Conservation (phyloP, 2,888 invertebrate species). For the Andrena fulva region DNA sequence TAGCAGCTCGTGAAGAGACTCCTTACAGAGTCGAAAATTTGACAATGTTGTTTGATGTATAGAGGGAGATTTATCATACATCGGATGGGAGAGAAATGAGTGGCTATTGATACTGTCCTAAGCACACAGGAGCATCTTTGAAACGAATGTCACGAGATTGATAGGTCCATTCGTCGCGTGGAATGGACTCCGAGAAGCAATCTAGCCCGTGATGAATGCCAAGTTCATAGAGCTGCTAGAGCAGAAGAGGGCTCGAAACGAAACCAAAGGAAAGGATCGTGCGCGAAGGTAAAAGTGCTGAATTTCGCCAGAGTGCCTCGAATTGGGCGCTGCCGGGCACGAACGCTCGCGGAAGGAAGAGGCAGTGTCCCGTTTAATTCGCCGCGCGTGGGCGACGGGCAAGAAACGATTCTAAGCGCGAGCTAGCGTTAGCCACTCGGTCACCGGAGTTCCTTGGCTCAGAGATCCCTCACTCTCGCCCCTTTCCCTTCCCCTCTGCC, state of each 20-base stretch:
- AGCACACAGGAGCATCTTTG: background rate
- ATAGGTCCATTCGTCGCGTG: background rate
- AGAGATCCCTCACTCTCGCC: slow-evolving; percentile 55
- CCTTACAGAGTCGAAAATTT: background rate
- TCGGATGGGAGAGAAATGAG: background rate
- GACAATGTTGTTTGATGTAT: background rate
- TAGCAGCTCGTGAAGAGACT: background rate
- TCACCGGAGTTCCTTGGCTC: slow-evolving; percentile 82
- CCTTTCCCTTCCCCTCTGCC: slow-evolving; percentile 32
- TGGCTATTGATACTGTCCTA: slow-evolving; percentile 1
- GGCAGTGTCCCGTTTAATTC: slow-evolving; percentile 80
- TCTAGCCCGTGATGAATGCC: background rate
- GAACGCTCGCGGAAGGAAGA: slow-evolving; percentile 82
- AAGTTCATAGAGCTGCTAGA: background rate
- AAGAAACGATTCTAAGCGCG: slow-evolving; percentile 70
- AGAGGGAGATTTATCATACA: background rate
- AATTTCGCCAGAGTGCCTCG: background rate
- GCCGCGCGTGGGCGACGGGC: slow-evolving; percentile 77
- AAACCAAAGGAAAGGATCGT: background rate
- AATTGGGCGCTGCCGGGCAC: slow-evolving; percentile 69
- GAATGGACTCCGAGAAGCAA: background rate
- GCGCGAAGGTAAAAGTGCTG: slow-evolving; percentile 40
- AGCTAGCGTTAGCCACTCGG: slow-evolving; percentile 78
- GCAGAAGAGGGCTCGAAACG: background rate
- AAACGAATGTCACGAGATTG: slow-evolving; percentile 1